phyloP scores from a whole-genome alignment of 2,113 vertebrate genomes.

The Grallaria varia region DNA sequence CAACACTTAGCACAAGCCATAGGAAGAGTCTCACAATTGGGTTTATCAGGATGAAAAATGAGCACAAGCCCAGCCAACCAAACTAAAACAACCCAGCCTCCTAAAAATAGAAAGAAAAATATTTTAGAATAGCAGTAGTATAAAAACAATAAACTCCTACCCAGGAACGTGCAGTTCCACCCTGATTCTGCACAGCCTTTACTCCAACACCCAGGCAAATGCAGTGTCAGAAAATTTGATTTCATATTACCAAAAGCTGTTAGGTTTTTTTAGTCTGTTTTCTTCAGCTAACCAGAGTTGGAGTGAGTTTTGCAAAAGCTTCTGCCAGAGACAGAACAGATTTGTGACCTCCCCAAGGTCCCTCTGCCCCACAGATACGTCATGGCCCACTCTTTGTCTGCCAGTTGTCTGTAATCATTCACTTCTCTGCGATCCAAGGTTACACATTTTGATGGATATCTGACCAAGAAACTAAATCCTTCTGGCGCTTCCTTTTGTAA shows the following conservation, averaged over 20 bases:
- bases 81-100: not conserved
- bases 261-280: not conserved
- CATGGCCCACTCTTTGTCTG: not conserved
- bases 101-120: not conserved
- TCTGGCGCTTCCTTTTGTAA: not conserved
- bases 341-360: not conserved
- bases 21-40: not conserved
- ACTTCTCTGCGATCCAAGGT: not conserved
- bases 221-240: not conserved
- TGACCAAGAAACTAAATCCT: not conserved
- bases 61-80: not conserved
- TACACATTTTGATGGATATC: not conserved
- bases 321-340: not conserved
- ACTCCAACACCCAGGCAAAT: not conserved
- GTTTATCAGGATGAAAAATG: fast-evolving
- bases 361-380: no score
- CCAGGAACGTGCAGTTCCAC: fast-evolving
- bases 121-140: not conserved
- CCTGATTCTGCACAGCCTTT: fast-evolving
- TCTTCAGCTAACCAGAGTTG: not conserved
- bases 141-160: not conserved
- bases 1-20: not conserved
- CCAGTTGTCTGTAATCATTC: not conserved
- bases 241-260: not conserved
- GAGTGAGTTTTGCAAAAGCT: not conserved